Percentiles rank a stretch among this genome's conserved stretches.
These are phyloP conservation scores for Semotilus atromaculatus DNA, from an alignment of 2,797 vertebrate genomes.

Conservation along the genomic window DNA sequence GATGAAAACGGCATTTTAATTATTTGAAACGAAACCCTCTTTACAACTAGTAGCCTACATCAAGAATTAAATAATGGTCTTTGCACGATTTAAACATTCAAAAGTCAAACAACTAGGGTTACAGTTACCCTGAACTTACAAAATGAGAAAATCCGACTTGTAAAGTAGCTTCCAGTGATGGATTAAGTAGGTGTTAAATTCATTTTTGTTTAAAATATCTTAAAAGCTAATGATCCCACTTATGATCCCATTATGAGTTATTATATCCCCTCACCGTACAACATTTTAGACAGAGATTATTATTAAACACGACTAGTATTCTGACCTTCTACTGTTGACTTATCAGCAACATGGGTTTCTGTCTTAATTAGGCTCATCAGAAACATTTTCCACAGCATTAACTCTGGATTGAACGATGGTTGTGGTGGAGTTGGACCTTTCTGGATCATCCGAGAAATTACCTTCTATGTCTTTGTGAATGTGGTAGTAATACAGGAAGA, in stretches of 20 bases:
- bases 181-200: not conserved
- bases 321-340: not conserved
- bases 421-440: fast-evolving
- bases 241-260: not conserved
- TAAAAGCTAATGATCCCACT: not conserved
- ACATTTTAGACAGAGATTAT: not conserved
- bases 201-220: not conserved
- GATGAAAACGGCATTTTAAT: not conserved
- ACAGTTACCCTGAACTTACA: not conserved
- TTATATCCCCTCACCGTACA: not conserved
- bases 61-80: not conserved
- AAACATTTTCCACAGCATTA: not conserved
- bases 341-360: no score
- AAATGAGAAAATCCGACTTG: not conserved
- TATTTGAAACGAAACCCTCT: not conserved
- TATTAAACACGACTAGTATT: not conserved
- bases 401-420: not conserved
- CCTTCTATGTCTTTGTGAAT: slow-evolving; percentile 31
- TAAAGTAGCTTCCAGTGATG: not conserved
- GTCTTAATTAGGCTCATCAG: not conserved
- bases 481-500: slow-evolving; percentile 70
- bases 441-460: not conserved
- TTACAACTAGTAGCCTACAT: not conserved
- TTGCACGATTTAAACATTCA: not conserved
- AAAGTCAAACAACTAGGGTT: not conserved